These are phyloP conservation scores for Euwallacea similis DNA, from an alignment of 1,140 invertebrate genomes.

Conservation along the genomic window DNA sequence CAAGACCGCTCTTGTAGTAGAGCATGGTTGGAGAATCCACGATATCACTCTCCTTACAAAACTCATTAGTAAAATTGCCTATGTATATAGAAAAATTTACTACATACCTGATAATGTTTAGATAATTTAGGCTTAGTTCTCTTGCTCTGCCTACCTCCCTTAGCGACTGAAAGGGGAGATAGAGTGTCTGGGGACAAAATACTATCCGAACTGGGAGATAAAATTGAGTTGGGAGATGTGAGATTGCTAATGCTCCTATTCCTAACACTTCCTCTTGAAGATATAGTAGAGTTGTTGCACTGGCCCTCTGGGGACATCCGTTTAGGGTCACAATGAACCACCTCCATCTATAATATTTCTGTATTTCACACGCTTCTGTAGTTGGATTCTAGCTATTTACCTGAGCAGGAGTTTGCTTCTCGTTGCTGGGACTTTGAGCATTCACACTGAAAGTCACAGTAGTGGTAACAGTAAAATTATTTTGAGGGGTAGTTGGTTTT, in stretches of 20 bases:
- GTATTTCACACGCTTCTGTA: neutral
- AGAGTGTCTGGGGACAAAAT: constrained; percentile 56
- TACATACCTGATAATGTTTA: constrained; percentile 59
- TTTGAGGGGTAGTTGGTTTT: constrained; percentile 68
- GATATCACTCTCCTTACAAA: constrained; percentile 73
- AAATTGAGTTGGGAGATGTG: constrained; percentile 60
- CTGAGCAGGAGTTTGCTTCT: constrained; percentile 37
- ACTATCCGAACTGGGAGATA: constrained; percentile 60
- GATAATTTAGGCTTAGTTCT: constrained; percentile 63
- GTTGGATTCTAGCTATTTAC: constrained; percentile 2
- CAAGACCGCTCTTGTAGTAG: constrained; percentile 83
- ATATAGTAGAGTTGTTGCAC: constrained; percentile 57
- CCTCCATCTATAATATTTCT: constrained; percentile 23
- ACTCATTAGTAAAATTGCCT: constrained; percentile 31
- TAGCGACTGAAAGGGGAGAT: constrained; percentile 48
- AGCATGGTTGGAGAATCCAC: constrained; percentile 72
- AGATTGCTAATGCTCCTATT: constrained; percentile 48
- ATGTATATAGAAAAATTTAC: neutral
- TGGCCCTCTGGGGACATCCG: constrained; percentile 59
- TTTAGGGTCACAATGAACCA: constrained; percentile 53
- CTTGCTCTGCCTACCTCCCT: constrained; percentile 48
- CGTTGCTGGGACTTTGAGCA: constrained; percentile 51
- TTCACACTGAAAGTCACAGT: constrained; percentile 81
- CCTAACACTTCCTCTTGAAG: constrained; percentile 55
- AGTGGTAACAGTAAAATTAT: constrained; percentile 78